Percentiles rank a stretch among this genome's conserved stretches.
phyloP scores from a whole-genome alignment of 2,888 invertebrate genomes.

The Tenodera sinensis region DNA sequence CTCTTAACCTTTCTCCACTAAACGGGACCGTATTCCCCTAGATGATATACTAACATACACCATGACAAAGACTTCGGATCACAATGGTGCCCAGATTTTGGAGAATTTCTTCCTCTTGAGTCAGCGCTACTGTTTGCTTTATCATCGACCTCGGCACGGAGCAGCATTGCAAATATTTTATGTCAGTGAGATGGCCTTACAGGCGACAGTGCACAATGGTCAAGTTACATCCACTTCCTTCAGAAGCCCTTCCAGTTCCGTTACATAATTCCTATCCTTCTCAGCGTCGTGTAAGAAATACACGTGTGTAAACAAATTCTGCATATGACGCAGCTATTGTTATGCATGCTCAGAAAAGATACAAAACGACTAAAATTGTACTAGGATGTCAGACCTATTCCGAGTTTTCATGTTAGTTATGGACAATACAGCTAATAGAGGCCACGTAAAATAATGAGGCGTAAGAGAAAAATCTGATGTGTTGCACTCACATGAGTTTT shows the following conservation, averaged over 20 bases:
- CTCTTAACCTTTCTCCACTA: no score
- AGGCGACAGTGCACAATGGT: neutral
- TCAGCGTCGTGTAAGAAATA: neutral
- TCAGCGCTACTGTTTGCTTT: neutral
- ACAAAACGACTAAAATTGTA: no score
- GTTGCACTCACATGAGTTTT: no score
- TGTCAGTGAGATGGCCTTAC: neutral
- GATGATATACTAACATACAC: neutral
- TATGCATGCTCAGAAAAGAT: no score
- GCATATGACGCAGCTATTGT: neutral
- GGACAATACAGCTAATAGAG: no score
- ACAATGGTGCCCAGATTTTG: neutral
- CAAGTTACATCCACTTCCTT: neutral
- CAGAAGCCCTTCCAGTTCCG: neutral
- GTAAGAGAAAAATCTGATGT: no score
- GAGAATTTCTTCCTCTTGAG: neutral
- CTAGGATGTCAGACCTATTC: no score
- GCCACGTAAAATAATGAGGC: no score
- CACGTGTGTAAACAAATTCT: neutral
- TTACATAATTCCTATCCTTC: neutral
- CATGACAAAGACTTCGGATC: neutral
- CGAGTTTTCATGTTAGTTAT: no score
- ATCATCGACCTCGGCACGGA: neutral
- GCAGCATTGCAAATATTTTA: neutral
- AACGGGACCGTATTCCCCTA: no score